Evolutionary conservation across 1,140 invertebrate species (phyloP), one percentile per base, ranked within the genome.

Genomic region (Drosophila punjabiensis): DNA sequence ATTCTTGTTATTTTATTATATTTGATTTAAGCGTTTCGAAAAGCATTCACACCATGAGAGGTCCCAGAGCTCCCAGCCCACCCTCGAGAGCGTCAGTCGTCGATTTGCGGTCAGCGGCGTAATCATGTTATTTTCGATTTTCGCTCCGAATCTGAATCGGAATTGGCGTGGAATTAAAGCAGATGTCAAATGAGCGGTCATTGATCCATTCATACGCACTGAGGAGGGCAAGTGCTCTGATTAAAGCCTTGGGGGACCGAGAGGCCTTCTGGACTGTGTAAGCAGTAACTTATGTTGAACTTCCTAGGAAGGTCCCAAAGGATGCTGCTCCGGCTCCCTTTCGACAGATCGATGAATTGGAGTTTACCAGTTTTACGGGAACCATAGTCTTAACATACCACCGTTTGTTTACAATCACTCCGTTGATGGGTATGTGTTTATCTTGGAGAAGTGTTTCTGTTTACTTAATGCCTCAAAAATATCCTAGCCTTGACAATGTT

Each of bases 131-230:
- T 76, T 84, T 68, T 81, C 79, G 79, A 73, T 82, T 71, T 75
- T 63, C 68, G 67, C 60, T 59, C 71, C 67, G 60, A 66, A 68
- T 53, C 67, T 58, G 60, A 70, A 69, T 66, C 71, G 73, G 16
- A 61, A 77, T 79, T 78, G 73, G 39, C 47, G 66, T 76, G 80
- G 69, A 88, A 88, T 84, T 68, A 71, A 81, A 88, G 59, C 84
- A 88, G 84, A 88, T 88, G 84, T 88, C 75, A 66, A 55, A 60
- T 58, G 79, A 75, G 43, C 69, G 85, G 85, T 70, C 74, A 79
- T 76, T 84, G 78, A 88, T 89, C 81, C 85, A 77, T 61, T 41
- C 85, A 77, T 61, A 41, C 43, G 18, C 14, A 28, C 33, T 5
- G 41, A 24, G 32, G 30, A n/a, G 56, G 33, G 47, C 60, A 77